Conservation (phyloP, 2,797 vertebrate species). For the Rhabdomys pumilio region DNA sequence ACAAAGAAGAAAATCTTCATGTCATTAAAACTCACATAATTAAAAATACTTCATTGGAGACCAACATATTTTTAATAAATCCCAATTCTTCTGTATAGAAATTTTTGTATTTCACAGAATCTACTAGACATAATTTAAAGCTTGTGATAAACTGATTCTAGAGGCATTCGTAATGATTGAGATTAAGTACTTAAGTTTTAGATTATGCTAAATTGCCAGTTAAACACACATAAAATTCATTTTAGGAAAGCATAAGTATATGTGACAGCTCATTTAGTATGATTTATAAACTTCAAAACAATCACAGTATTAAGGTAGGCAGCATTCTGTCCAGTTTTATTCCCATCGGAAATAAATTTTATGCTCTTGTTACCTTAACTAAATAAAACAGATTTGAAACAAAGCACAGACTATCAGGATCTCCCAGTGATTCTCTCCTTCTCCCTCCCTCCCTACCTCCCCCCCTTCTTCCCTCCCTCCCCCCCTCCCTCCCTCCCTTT, state of each 20-base stretch:
- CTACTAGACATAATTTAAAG: conserved; percentile 8
- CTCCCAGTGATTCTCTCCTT: neutral
- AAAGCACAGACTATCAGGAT: neutral
- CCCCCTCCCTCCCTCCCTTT: neutral
- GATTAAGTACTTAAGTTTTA: conserved; percentile 56
- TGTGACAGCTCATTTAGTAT: conserved; percentile 78
- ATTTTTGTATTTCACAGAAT: neutral
- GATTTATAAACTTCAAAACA: conserved; percentile 78
- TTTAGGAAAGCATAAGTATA: conserved; percentile 73
- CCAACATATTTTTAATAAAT: neutral
- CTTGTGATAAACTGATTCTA: conserved; percentile 23
- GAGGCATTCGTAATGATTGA: conserved; percentile 59
- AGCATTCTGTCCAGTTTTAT: conserved; percentile 66
- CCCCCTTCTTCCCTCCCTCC: neutral
- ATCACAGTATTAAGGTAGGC: conserved; percentile 78
- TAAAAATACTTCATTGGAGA: neutral
- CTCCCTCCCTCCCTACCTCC: neutral
- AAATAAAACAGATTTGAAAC: neutral
- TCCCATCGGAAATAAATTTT: conserved; percentile 58
- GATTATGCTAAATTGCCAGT: conserved; percentile 74
- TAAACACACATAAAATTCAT: conserved; percentile 77
- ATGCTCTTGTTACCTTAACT: conserved; percentile 35
- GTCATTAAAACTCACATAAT: neutral
- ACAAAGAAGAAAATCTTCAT: neutral
- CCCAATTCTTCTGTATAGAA: conserved; percentile 5